These are phyloP conservation scores for Eledona agricola DNA, from an alignment of 2,888 invertebrate species.

Conservation along the genomic window DNA sequence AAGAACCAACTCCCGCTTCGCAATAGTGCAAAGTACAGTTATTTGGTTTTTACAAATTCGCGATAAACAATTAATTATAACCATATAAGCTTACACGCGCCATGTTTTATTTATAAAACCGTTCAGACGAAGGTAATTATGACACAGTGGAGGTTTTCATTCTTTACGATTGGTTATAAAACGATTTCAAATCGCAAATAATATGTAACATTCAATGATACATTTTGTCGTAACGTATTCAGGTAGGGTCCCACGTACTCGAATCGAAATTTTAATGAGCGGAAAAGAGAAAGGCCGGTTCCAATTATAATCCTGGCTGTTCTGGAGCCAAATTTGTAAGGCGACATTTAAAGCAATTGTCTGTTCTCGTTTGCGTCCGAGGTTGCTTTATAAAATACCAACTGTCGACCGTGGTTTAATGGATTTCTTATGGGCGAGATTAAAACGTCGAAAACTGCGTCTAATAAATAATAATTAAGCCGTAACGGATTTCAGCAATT, in stretches of 20 bases:
- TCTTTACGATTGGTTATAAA: conserved; percentile 20
- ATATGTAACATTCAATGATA: conserved; percentile 31
- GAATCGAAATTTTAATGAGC: conserved; percentile 21
- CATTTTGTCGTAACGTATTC: conserved; percentile 23
- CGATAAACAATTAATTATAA: conserved; percentile 7
- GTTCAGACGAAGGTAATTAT: conserved; percentile 4
- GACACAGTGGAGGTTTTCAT: neutral
- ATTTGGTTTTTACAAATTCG: neutral
- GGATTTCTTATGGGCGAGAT: conserved; percentile 6
- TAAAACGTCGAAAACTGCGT: conserved; percentile 1
- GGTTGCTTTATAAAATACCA: conserved; percentile 4
- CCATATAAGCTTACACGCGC: conserved; percentile 5
- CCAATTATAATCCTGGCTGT: conserved; percentile 15
- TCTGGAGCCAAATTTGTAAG: conserved; percentile 21
- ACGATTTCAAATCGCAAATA: conserved; percentile 24
- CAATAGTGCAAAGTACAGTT: conserved; percentile 1
- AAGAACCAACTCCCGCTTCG: too few relatives aligned
- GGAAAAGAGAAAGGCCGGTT: conserved; percentile 28
- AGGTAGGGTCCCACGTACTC: conserved; percentile 15
- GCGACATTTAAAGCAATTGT: conserved; percentile 29
- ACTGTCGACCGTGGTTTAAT: conserved; percentile 6
- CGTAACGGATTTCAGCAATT: conserved; percentile 7
- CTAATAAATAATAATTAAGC: conserved; percentile 18
- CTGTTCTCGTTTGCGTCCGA: conserved; percentile 19
- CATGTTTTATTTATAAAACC: conserved; percentile 16